These are phyloP conservation scores for Sterna hirundo DNA, from an alignment of 2,113 vertebrate species.

Conservation along the genomic window DNA sequence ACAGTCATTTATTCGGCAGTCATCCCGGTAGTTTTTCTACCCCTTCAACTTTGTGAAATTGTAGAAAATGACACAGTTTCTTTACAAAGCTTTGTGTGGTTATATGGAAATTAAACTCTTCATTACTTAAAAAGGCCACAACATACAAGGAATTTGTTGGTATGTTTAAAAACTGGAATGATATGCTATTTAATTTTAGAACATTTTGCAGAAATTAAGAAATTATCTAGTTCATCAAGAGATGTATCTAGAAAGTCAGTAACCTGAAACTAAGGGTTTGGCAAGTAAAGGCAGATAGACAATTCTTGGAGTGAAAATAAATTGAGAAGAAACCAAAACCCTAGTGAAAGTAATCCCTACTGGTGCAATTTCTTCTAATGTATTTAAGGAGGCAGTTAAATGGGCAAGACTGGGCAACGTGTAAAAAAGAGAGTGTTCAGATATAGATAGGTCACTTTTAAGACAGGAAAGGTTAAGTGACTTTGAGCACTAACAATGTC, in stretches of 20 bases:
- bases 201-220: not conserved
- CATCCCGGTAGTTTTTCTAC: not conserved
- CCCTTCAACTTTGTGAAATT: not conserved
- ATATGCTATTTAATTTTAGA: not conserved
- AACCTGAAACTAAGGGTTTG: not conserved
- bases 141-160: not conserved
- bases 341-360: not conserved
- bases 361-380: not conserved
- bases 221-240: not conserved
- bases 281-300: not conserved
- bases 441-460: not conserved
- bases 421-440: not conserved
- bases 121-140: not conserved
- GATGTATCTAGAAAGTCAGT: not conserved
- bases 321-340: not conserved
- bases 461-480: not conserved
- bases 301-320: not conserved
- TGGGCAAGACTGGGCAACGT: not conserved
- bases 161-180: not conserved
- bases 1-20: slow-evolving; percentile 10
- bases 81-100: not conserved
- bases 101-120: not conserved
- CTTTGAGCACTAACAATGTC: not conserved
- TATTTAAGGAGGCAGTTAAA: not conserved
- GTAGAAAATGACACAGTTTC: not conserved